phyloP scores from a whole-genome alignment of 2,113 vertebrate genomes.

The Percopsis transmontana region DNA sequence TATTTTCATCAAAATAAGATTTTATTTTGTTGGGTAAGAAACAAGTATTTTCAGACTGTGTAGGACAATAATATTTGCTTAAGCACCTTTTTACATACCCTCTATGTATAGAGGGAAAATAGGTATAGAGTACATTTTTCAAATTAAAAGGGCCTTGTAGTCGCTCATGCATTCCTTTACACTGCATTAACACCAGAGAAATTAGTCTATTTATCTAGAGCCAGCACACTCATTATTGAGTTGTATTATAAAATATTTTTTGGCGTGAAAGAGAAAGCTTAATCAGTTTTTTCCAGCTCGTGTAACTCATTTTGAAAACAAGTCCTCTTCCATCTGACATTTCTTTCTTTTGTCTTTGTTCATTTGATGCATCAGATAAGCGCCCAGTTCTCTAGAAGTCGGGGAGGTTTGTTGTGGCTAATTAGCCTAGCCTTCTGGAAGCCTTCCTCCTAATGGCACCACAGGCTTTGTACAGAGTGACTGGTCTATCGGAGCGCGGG shows the following conservation, averaged over 20 bases:
- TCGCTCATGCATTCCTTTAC: not conserved
- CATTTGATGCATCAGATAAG: slow-evolving; percentile 70
- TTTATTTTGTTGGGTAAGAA: no score
- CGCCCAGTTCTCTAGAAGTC: slow-evolving; percentile 42
- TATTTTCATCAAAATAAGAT: no score
- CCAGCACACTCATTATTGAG: slow-evolving; percentile 2
- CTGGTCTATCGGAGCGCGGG: slow-evolving; percentile 7
- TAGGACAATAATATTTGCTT: no score
- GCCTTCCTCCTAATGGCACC: slow-evolving; percentile 67
- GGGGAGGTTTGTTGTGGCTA: slow-evolving; percentile 58
- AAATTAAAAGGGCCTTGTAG: no score
- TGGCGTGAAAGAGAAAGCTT: slow-evolving; percentile 10
- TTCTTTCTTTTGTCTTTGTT: slow-evolving; percentile 62
- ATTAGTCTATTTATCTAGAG: not conserved
- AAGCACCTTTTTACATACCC: no score
- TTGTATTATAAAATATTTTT: slow-evolving; percentile 46
- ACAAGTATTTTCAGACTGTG: no score
- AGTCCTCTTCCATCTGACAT: not conserved
- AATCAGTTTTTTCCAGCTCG: slow-evolving; percentile 22
- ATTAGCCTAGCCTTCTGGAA: slow-evolving; percentile 46
- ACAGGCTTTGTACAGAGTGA: slow-evolving; percentile 52
- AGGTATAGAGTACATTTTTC: no score
- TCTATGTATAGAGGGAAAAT: no score
- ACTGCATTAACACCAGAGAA: not conserved
- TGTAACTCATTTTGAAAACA: slow-evolving; percentile 13